Percentiles rank a stretch among this genome's conserved stretches.
phyloP scores from a whole-genome alignment of 2,113 vertebrate genomes.

The Gobius niger region DNA sequence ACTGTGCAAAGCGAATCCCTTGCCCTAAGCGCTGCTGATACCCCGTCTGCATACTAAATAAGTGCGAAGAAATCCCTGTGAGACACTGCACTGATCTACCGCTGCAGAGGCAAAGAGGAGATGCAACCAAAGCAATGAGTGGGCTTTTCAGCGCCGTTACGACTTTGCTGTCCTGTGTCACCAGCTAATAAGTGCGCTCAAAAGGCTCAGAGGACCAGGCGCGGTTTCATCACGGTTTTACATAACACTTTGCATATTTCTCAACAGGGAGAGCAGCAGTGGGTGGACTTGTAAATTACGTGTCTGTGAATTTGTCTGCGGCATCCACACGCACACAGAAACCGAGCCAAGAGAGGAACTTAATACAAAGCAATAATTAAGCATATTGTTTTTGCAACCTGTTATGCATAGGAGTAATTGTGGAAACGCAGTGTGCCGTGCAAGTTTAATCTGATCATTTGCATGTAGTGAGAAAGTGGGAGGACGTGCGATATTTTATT shows the following conservation, averaged over 20 bases:
- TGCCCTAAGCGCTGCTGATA: constrained; percentile 9
- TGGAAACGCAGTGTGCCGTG: background rate
- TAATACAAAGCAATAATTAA: background rate
- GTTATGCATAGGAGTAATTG: background rate
- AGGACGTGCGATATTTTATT: background rate
- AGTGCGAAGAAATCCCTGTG: constrained; percentile 3
- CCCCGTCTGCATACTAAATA: constrained; percentile 46
- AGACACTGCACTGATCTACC: constrained; percentile 6
- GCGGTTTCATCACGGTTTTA: constrained; percentile 35
- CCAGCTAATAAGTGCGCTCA: background rate
- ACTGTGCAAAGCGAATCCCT: constrained; percentile 36
- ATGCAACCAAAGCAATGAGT: background rate
- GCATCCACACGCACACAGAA: constrained; percentile 3
- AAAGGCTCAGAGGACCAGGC: constrained; percentile 11
- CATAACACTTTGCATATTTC: constrained; percentile 62
- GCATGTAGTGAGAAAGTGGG: too few species aligned
- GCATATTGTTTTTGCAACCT: background rate
- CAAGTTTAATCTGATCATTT: background rate
- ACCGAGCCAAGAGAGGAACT: background rate
- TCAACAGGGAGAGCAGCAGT: constrained; percentile 27
- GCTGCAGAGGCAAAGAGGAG: constrained; percentile 13
- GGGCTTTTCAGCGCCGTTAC: constrained; percentile 1
- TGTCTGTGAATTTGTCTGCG: constrained; percentile 40
- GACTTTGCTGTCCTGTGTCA: background rate
- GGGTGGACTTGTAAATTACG: constrained; percentile 46